Conservation (phyloP, 2,113 vertebrate species). For the Pseudonaja textilis region DNA sequence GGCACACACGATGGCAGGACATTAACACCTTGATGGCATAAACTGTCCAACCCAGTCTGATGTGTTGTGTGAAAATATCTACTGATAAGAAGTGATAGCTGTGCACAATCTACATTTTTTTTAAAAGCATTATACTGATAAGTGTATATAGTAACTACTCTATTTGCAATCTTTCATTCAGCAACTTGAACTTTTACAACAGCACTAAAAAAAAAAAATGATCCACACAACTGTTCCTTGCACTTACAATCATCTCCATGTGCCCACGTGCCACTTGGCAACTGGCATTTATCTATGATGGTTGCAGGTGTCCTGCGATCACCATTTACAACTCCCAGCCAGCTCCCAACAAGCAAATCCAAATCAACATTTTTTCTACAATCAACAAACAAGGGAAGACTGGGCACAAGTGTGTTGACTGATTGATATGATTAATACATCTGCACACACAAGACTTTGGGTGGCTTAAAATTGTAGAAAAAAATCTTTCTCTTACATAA, state of each 20-base stretch:
- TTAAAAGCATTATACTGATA: not conserved
- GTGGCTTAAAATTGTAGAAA: not conserved
- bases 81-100: not conserved
- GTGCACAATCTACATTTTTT: not conserved
- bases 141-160: not conserved
- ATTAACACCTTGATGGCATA: not conserved
- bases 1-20: not conserved
- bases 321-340: not conserved
- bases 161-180: not conserved
- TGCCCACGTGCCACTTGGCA: not conserved
- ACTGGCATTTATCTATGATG: not conserved
- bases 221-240: not conserved
- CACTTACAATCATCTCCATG: not conserved
- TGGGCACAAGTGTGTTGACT: not conserved
- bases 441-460: not conserved
- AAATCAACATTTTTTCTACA: not conserved
- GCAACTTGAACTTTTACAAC: not conserved
- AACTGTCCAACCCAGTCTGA: not conserved
- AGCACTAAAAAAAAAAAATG: not conserved
- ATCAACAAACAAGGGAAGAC: not conserved
- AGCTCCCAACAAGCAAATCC: not conserved
- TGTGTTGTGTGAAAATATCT: not conserved
- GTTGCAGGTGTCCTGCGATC: not conserved
- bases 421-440: not conserved
- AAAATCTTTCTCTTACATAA: not conserved